Conservation (phyloP, 1,140 invertebrate species). For the Lepidostoma basale region DNA sequence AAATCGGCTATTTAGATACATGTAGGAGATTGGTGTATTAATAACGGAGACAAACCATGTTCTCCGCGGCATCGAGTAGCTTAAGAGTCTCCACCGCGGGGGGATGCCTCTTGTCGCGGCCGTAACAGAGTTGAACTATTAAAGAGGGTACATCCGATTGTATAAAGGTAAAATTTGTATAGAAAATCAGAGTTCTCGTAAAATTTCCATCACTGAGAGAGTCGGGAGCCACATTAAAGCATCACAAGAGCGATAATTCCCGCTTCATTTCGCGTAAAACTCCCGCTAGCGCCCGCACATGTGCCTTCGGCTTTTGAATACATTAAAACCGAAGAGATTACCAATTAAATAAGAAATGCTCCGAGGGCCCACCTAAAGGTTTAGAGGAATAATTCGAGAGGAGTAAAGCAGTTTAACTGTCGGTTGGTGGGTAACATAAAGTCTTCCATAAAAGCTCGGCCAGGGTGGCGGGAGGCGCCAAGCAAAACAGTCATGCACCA, state of each 20-base stretch:
- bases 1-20: too few species aligned
- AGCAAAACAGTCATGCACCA: constrained; percentile 23
- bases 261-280: constrained; percentile 10
- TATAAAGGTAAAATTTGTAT: not conserved
- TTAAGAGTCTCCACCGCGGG: too few species aligned
- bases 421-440: constrained; percentile 14
- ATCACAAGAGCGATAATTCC: constrained; percentile 2
- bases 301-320: constrained; percentile 3
- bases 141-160: too few species aligned
- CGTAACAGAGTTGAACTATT: too few species aligned
- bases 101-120: too few species aligned
- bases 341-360: constrained; percentile 21
- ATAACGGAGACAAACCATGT: too few species aligned
- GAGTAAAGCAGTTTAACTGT: constrained; percentile 18
- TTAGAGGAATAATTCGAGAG: not conserved
- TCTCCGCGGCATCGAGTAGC: too few species aligned
- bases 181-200: not conserved
- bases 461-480: not conserved
- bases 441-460: constrained; percentile 1
- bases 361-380: not conserved
- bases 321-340: constrained; percentile 11
- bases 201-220: not conserved
- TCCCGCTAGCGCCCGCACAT: not conserved
- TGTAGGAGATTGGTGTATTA: too few species aligned
- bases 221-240: not conserved